A percentile compares a stretch with the other conserved stretches of the same genome.
Evolutionary conservation across 2,888 invertebrate genomes (phyloP).

Genomic region (Drosophila kuntzei): DNA sequence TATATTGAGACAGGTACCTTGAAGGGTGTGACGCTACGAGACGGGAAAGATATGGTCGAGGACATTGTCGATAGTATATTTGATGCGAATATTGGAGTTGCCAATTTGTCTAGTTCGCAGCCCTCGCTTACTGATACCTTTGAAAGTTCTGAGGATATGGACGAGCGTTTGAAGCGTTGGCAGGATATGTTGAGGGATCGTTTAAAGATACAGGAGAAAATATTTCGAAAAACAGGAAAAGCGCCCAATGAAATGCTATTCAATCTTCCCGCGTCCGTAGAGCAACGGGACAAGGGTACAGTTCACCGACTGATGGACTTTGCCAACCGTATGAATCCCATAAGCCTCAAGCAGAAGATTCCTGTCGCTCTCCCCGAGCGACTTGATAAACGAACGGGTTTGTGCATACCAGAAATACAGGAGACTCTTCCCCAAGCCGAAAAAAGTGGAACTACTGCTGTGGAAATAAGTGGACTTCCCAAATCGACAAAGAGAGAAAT

Average conservation of each 20-base stretch:
- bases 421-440: slow-evolving; percentile 76
- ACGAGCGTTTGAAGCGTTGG: slow-evolving; percentile 76
- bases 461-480: slow-evolving; percentile 77
- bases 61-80: slow-evolving; percentile 49
- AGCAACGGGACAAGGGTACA: slow-evolving; percentile 71
- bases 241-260: slow-evolving; percentile 62
- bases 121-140: slow-evolving; percentile 18
- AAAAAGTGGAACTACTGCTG: background rate
- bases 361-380: slow-evolving; percentile 35
- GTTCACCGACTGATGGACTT: slow-evolving; percentile 72
- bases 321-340: slow-evolving; percentile 72
- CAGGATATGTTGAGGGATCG: slow-evolving; percentile 67
- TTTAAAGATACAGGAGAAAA: slow-evolving; percentile 50
- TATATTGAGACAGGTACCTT: background rate
- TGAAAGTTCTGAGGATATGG: slow-evolving; percentile 55
- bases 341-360: slow-evolving; percentile 15
- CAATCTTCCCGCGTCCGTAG: slow-evolving; percentile 66
- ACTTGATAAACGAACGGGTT: slow-evolving; percentile 26
- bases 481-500: slow-evolving; percentile 58
- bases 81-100: background rate
- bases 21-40: slow-evolving; percentile 9
- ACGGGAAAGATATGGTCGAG: slow-evolving; percentile 34
- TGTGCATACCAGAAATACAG: slow-evolving; percentile 42
- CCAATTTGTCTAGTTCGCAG: slow-evolving; percentile 21
- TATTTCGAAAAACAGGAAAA: slow-evolving; percentile 56